These are phyloP conservation scores for Cyclargus thomasi DNA, from an alignment of 1,140 invertebrate genomes.

Conservation along the genomic window DNA sequence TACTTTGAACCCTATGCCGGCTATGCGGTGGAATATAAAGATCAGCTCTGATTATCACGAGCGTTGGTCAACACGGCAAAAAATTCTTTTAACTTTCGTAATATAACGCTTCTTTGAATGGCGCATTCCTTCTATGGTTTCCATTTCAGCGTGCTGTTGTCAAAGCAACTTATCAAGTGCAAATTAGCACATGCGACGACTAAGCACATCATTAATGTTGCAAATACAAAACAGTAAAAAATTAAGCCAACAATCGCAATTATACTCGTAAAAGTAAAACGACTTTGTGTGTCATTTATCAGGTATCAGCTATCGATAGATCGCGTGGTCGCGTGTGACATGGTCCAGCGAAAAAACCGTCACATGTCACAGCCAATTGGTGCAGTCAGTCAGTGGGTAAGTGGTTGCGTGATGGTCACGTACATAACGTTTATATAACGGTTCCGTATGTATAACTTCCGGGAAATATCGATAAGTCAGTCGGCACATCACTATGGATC, in stretches of 20 bases:
- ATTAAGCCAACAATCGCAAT: neutral
- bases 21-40: too few relatives aligned
- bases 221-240: too few relatives aligned
- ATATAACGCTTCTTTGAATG: too few relatives aligned
- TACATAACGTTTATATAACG: neutral
- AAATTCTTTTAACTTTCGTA: too few relatives aligned
- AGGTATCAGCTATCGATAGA: neutral
- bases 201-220: too few relatives aligned
- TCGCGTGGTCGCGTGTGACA: slow-evolving; percentile 1
- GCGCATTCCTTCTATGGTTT: too few relatives aligned
- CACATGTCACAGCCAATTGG: slow-evolving; percentile 14
- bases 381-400: slow-evolving; percentile 13
- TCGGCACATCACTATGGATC: neutral
- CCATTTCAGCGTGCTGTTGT: too few relatives aligned
- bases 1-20: neutral
- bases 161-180: too few relatives aligned
- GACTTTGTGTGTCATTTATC: neutral
- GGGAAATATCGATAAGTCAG: slow-evolving; percentile 8
- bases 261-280: neutral
- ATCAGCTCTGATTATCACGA: too few relatives aligned
- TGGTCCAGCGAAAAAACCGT: slow-evolving; percentile 3
- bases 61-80: too few relatives aligned
- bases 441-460: slow-evolving; percentile 10
- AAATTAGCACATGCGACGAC: too few relatives aligned
- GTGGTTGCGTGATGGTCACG: neutral